Percentiles rank a stretch among this genome's conserved stretches.
Conservation (phyloP, 2,888 invertebrate species). For the Arrhopalites spinosus region DNA sequence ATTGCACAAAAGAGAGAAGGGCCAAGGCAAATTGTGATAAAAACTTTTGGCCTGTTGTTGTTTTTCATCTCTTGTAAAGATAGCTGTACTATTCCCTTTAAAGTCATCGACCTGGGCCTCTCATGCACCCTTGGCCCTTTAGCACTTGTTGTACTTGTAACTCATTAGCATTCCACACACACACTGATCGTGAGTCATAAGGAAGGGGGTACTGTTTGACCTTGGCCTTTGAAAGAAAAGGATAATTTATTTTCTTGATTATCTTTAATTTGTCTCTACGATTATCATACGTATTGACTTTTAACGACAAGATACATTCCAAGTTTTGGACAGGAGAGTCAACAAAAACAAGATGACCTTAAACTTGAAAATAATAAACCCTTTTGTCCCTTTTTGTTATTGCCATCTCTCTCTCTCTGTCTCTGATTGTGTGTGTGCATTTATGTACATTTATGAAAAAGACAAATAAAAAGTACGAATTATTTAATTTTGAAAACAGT, state of each 20-base stretch:
- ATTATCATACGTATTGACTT: neutral
- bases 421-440: neutral
- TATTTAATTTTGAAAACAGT: too few species aligned
- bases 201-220: neutral
- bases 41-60: neutral
- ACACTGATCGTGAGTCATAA: neutral
- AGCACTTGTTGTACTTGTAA: neutral
- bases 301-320: neutral
- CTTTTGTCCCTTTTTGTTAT: neutral
- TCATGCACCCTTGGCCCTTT: too few species aligned
- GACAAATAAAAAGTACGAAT: too few species aligned
- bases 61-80: neutral
- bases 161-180: neutral
- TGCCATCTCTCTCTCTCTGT: too few species aligned
- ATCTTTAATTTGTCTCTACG: neutral
- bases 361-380: neutral
- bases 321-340: neutral
- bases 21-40: slow-evolving; percentile 14
- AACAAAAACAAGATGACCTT: neutral
- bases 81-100: too few species aligned
- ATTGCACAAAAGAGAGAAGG: neutral
- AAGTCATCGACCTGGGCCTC: too few species aligned
- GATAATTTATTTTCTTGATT: neutral
- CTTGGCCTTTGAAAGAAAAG: neutral
- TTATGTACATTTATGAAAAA: neutral